Conservation (phyloP, 2,888 invertebrate species). For the Deroplatys truncata region DNA sequence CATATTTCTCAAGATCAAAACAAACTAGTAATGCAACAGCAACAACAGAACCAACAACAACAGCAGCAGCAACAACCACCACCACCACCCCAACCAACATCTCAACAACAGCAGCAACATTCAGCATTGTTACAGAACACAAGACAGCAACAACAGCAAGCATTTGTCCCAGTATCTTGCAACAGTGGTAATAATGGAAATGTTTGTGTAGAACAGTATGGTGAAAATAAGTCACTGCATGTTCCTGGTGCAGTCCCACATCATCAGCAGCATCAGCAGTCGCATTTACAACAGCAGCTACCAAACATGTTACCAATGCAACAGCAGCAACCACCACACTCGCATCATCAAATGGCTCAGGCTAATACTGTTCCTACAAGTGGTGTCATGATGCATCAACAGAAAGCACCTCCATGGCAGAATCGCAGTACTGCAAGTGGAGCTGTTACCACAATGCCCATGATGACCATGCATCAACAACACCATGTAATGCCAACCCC, state of each 20-base stretch:
- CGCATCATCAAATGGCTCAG: constrained; percentile 38
- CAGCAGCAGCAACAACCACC: constrained; percentile 11
- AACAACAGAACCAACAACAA: constrained; percentile 35
- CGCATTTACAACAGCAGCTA: constrained; percentile 36
- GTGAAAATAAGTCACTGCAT: neutral
- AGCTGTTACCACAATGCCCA: constrained; percentile 13
- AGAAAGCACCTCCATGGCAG: constrained; percentile 29
- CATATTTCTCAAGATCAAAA: constrained; percentile 24
- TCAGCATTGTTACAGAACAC: constrained; percentile 26
- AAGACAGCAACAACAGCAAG: constrained; percentile 15
- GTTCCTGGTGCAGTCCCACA: constrained; percentile 27
- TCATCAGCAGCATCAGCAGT: constrained; percentile 30
- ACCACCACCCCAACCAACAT: neutral
- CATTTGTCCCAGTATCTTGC: constrained; percentile 4
- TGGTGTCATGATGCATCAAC: constrained; percentile 10
- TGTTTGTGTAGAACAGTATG: constrained; percentile 1
- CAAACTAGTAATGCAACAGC: constrained; percentile 18
- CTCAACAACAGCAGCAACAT: constrained; percentile 35
- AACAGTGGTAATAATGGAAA: neutral
- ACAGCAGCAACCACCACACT: constrained; percentile 33
- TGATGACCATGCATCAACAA: constrained; percentile 27
- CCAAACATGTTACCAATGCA: constrained; percentile 40
- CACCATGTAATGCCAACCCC: constrained; percentile 34
- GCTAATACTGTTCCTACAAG: neutral
- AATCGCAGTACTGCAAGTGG: constrained; percentile 5